Evolutionary conservation across 2,113 vertebrate species (phyloP).

Genomic region (Proterorhinus semilunaris): DNA sequence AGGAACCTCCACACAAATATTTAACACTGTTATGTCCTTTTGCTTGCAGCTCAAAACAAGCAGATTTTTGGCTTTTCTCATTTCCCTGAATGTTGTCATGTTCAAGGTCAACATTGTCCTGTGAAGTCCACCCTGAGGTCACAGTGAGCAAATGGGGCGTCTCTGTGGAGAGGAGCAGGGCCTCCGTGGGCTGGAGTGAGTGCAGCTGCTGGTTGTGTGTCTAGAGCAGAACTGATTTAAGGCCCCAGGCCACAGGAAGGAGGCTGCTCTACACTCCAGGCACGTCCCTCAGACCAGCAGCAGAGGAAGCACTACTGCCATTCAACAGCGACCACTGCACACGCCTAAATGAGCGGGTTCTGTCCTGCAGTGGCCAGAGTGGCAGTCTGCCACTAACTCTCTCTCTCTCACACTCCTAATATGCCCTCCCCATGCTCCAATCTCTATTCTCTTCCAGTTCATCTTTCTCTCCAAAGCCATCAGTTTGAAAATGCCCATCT

Average conservation of each 20-base stretch:
- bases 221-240: slow-evolving; percentile 74
- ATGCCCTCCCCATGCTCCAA: slow-evolving; percentile 19
- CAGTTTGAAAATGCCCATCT: slow-evolving; percentile 10
- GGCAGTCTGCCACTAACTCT: slow-evolving; percentile 62
- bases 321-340: slow-evolving; percentile 69
- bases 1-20: slow-evolving; percentile 23
- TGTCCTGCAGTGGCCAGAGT: slow-evolving; percentile 66
- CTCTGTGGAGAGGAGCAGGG: slow-evolving; percentile 37
- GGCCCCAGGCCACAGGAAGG: slow-evolving; percentile 70
- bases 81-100: slow-evolving; percentile 10
- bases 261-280: slow-evolving; percentile 69
- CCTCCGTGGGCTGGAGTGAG: slow-evolving; percentile 40
- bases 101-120: slow-evolving; percentile 44
- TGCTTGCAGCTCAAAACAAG: slow-evolving; percentile 21
- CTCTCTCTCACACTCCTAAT: slow-evolving; percentile 36
- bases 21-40: slow-evolving; percentile 17
- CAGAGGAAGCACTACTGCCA: slow-evolving; percentile 76
- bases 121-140: slow-evolving; percentile 43
- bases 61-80: slow-evolving; percentile 8
- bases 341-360: slow-evolving; percentile 77
- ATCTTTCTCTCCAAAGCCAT: slow-evolving; percentile 13
- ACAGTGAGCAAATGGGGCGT: slow-evolving; percentile 46
- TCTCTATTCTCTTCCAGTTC: slow-evolving; percentile 24
- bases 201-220: slow-evolving; percentile 69
- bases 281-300: slow-evolving; percentile 72